A percentile compares a stretch with the other conserved stretches of the same genome.
Conservation (phyloP, 2,113 vertebrate genomes). For the Pontoporia blainvillei region DNA sequence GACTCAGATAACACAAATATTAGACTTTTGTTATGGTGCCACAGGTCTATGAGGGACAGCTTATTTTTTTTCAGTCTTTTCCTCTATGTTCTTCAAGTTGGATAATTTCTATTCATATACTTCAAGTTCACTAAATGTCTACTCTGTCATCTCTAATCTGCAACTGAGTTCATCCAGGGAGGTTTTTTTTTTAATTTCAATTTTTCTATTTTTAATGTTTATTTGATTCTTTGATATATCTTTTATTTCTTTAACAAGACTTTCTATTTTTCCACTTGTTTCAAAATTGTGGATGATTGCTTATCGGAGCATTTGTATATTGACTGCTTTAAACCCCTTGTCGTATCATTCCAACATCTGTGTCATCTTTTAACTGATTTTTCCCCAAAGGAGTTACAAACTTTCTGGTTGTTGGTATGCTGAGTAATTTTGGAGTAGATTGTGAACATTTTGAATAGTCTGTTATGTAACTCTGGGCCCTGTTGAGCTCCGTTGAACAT, state of each 20-base stretch:
- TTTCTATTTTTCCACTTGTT: not conserved
- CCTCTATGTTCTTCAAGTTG: not conserved
- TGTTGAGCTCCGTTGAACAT: not conserved
- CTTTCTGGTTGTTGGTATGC: not conserved
- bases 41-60: not conserved
- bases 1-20: not conserved
- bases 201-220: not conserved
- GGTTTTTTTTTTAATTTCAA: not conserved
- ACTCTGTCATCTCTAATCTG: not conserved
- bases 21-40: not conserved
- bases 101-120: not conserved
- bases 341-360: not conserved
- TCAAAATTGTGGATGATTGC: not conserved
- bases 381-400: not conserved
- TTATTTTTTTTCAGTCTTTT: not conserved
- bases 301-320: not conserved
- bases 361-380: not conserved
- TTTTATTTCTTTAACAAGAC: not conserved
- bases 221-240: not conserved
- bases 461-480: not conserved
- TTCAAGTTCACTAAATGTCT: not conserved
- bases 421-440: not conserved
- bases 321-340: not conserved
- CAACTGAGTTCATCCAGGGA: not conserved
- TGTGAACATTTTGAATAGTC: not conserved